Base-by-base conservation (phyloP, 2,113 vertebrate species). In the Amblyopsis rosae region DNA sequence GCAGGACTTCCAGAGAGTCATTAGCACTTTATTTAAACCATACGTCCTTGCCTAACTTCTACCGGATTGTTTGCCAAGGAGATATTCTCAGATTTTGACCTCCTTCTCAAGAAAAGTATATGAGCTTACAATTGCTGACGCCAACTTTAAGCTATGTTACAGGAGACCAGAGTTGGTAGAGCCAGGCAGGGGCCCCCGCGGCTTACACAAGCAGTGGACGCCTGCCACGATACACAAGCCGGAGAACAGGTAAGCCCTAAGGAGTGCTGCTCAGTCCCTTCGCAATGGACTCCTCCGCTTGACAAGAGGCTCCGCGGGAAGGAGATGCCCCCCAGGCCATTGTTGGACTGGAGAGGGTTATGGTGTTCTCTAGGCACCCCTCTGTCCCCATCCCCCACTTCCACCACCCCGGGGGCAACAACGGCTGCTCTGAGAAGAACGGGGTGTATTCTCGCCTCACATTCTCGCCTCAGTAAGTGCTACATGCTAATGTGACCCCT, bases 191-290 rank as follows among this genome's bases (percentile, higher is more conserved):
- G 65, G 33, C 33, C 76, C 84, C 56, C 67, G 59, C 69, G 56
- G 70, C 72, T 89, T 90, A 72, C 87, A 79, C 88, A 92, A 92
- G 84, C 11, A 61, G 79, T 89, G 88, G 86, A 75, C 67, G 57
- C 47, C 35, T 67, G 83, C 76, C 87, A 86, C 5, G 76, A 90
- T 91, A 81, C 61, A 75, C 89, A 92, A 91, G 73, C 49, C 67
- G 1, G 71, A 73, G 69, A 82, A 74, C 76, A 78, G 80, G 79
- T 88, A 81, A 89, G 73, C 73, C 70, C 67, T 69, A 59, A 76
- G 65, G 77, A 76, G 64, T 64, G 47, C 78, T 80, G 81, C 75
- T 70, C 60, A 51, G 10, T 53, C 12, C 59, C 55, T 6, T 9
- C 17, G 4, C 6, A 7, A 54, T 9, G 51, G 53, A 7, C 53